A percentile compares a stretch with the other conserved stretches of the same genome.
Evolutionary conservation across 2,888 invertebrate species (phyloP).

Genomic region (Diarsia rubi): DNA sequence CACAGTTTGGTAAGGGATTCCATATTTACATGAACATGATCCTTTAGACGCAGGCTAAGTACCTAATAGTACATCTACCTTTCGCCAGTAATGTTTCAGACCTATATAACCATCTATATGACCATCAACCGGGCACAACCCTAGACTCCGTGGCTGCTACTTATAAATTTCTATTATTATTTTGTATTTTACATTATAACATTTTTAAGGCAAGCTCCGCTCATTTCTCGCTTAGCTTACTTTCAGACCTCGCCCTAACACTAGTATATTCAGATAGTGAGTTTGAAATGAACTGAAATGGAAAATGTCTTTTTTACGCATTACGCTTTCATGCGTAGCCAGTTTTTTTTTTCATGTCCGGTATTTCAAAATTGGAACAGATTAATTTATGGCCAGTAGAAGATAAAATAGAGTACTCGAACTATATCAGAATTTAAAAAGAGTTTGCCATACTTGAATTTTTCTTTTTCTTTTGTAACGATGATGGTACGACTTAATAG

Average conservation of each 20-base stretch:
- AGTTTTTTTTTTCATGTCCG: conserved; percentile 10
- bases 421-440: not conserved
- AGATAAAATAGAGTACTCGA: not conserved
- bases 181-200: not conserved
- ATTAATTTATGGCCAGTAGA: not conserved
- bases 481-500: not conserved
- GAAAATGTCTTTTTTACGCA: conserved; percentile 53
- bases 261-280: conserved; percentile 27
- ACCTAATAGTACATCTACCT: no score
- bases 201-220: not conserved
- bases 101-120: no score
- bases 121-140: no score
- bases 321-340: conserved; percentile 11
- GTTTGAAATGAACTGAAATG: conserved; percentile 47
- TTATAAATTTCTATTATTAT: no score
- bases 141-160: no score
- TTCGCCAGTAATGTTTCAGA: no score
- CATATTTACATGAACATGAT: no score
- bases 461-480: not conserved
- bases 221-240: conserved; percentile 30
- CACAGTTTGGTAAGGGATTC: no score
- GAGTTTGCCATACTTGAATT: not conserved
- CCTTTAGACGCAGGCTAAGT: no score
- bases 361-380: conserved; percentile 12
- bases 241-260: conserved; percentile 4